Evolutionary conservation across 2,797 vertebrate genomes (phyloP).

Genomic region (Zalophus californianus): DNA sequence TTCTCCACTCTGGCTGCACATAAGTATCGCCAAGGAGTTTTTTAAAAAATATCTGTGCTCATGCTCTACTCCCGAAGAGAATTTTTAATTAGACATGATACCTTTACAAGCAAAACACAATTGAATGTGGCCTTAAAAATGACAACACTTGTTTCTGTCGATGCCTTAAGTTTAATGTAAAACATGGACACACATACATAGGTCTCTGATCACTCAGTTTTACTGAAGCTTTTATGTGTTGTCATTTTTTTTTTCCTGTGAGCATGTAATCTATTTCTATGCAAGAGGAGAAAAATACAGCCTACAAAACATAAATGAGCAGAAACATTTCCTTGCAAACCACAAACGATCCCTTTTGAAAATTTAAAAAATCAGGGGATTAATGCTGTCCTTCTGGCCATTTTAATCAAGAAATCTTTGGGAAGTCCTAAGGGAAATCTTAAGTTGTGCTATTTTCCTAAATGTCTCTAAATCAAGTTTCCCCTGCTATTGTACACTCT

Average conservation of each 20-base stretch:
- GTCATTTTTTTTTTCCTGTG: neutral
- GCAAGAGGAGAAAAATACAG: neutral
- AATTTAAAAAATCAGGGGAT: neutral
- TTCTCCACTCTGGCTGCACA: neutral
- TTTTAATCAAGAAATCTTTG: conserved; percentile 16
- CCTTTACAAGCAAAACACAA: neutral
- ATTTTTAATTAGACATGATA: neutral
- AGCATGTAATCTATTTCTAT: neutral
- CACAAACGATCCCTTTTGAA: neutral
- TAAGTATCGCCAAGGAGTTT: neutral
- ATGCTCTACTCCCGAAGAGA: neutral
- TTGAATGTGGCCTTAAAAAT: neutral
- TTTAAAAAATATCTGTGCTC: neutral
- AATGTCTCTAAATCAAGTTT: neutral
- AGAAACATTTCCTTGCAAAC: conserved; percentile 19
- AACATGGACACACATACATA: neutral
- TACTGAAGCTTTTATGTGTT: neutral
- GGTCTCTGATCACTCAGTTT: neutral
- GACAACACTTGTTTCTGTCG: neutral
- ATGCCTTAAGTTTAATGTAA: neutral
- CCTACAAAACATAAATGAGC: neutral
- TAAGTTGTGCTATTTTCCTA: conserved; percentile 1
- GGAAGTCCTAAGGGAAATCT: neutral
- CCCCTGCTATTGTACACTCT: neutral
- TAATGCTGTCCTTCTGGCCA: neutral